These are phyloP conservation scores for Trachops cirrhosus DNA, from an alignment of 2,797 vertebrate species.

Conservation along the genomic window DNA sequence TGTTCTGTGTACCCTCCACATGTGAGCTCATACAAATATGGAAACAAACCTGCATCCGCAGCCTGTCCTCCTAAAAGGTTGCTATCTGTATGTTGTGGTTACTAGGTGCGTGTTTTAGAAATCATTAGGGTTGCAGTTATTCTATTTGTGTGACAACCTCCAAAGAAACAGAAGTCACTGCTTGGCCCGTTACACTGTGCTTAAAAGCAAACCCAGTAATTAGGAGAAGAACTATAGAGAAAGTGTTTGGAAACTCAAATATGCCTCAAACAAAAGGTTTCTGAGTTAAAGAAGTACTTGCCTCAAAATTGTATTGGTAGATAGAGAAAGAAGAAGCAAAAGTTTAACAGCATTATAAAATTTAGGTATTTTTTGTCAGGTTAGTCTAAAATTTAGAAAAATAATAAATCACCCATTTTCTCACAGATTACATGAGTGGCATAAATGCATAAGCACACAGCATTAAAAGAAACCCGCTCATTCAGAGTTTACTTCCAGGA, in stretches of 20 bases:
- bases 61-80: not conserved
- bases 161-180: not conserved
- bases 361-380: not conserved
- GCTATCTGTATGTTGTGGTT: not conserved
- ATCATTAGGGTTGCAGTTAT: not conserved
- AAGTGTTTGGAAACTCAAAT: not conserved
- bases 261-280: not conserved
- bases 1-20: not conserved
- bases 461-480: not conserved
- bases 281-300: not conserved
- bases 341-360: not conserved
- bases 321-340: not conserved
- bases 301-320: not conserved
- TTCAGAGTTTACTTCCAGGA: not conserved
- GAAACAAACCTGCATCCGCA: not conserved
- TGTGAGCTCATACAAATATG: not conserved
- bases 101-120: not conserved
- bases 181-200: not conserved
- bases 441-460: not conserved
- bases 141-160: not conserved
- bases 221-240: not conserved
- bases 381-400: not conserved
- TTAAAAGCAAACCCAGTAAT: not conserved
- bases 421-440: not conserved
- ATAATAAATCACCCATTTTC: not conserved